Evolutionary conservation across 2,888 invertebrate species (phyloP), one percentile per base, ranked within the genome.

Genomic region (Colostygia pectinataria): DNA sequence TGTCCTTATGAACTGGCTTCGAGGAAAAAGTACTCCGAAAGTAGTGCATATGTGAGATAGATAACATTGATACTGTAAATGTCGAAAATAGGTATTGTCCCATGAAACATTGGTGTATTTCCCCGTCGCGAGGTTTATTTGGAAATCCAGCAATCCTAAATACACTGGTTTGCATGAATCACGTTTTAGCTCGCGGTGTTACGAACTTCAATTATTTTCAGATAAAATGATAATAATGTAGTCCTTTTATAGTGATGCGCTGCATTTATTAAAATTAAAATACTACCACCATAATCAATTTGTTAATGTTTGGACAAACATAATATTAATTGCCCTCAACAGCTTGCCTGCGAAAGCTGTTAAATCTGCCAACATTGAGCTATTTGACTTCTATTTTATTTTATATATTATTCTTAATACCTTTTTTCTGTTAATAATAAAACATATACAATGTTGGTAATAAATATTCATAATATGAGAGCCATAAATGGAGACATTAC

Each of bases 1-100:
- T 58, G 94, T 95, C 54, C 91, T 96, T 37, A 83, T 96, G 57
- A 95, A 96, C 82, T 96, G 96, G 96, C 89, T 96, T 50, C 93
- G 95, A 92, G 96, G 96, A 55, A 94, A 93, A 74, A 94, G 93
- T 68, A 93, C 93, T 18, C 93, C 93, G n/a, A 93, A 92, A 85
- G 92, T 92, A 48, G 89, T 91, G 37, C 84, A 88, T 53, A 87
- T 90, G 91, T 91, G 74, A 88, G 71, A 32, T 23, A 20, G 20
- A 20, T 20, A 5, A 9, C 25, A 34, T 5, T 9, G 12, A 15
- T 20, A 12, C 2, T 18, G 8, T 9, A 3, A 5, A 8, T 15
- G 10, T 39, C 4, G 39, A 12, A 20, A 4, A 28, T 8, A 15
- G n/a, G 24, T 13, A 14, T 31, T 4, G 10, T 28, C 1, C 10